These are phyloP conservation scores for Colletes latitarsis DNA, from an alignment of 1,140 invertebrate species.

Conservation along the genomic window DNA sequence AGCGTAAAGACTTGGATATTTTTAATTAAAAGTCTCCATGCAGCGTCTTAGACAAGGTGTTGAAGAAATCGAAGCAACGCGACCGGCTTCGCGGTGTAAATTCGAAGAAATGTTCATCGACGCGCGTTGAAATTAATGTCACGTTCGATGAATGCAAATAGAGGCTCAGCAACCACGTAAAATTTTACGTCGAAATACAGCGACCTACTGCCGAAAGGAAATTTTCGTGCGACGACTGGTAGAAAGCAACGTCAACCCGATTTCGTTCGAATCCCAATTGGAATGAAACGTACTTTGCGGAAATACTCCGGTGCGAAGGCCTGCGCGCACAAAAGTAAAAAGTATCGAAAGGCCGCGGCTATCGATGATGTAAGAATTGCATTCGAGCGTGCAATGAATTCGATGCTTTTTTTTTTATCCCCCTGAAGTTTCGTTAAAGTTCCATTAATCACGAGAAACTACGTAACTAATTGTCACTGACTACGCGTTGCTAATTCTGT, in stretches of 20 bases:
- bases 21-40: not conserved
- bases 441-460: not conserved
- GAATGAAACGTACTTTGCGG: conserved; percentile 25
- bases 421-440: not conserved
- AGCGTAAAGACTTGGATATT: too few species aligned
- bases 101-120: not conserved
- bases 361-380: conserved; percentile 42
- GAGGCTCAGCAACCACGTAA: too few species aligned
- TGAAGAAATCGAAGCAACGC: conserved; percentile 4
- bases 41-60: not conserved
- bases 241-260: conserved; percentile 28
- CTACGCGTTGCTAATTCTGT: too few species aligned
- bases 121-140: not conserved
- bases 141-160: not conserved
- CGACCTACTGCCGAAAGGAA: not conserved
- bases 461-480: too few species aligned
- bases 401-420: not conserved
- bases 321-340: conserved; percentile 13
- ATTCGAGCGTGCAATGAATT: conserved; percentile 25
- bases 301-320: conserved; percentile 14
- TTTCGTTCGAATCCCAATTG: conserved; percentile 20
- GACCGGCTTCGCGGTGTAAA: conserved; percentile 1
- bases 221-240: conserved; percentile 24
- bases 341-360: conserved; percentile 24
- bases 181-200: too few species aligned